Evolutionary conservation across 2,113 vertebrate species (phyloP), one percentile per base, ranked within the genome.

Genomic region (Triplophysa dalaica): DNA sequence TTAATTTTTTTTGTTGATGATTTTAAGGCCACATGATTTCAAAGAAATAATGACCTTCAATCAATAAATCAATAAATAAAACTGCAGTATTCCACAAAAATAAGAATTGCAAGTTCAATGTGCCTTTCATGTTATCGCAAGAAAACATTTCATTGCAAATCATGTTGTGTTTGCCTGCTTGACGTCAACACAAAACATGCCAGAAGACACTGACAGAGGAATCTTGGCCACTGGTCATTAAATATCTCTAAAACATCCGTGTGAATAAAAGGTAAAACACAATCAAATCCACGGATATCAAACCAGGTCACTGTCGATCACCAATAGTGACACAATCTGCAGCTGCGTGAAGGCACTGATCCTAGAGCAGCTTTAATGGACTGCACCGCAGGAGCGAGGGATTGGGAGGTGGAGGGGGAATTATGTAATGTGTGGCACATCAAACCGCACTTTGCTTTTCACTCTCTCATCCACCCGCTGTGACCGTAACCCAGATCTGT

Each of bases 351-450:
- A 41, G 41, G 56, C 54, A 22, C 75, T 69, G 52, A 54, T 68
- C 67, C 52, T 67, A 54, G 45, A 70, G 24, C 60, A 64, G 78
- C 64, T 69, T 16, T 41, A 38, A 52, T 56, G 66, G 58, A 70
- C 22, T 70, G 22, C 48, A n/a, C 73, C 4, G 29, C 73, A 76
- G 24, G 58, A 26, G 26, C 16, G 68, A 77, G 63, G 12, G 56
- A 8, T 33, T 4, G 4, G 72, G 61, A 72, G 68, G 17, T 58
- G 74, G 26, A 56, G 52, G 14, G 70, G 14, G 70, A 33, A 83
- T 91, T 91, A 87, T 86, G 87, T 80, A 90, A 92, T 87, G 76
- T 69, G 13, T 74, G 9, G 81, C 61, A 62, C 61, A 77, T 77
- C 21, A 82, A 70, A 72, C 75, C 38, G 8, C 50, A 21, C 54